These are phyloP conservation scores for Odontocolon sp. DNA, from an alignment of 2,888 invertebrate species.

Conservation along the genomic window DNA sequence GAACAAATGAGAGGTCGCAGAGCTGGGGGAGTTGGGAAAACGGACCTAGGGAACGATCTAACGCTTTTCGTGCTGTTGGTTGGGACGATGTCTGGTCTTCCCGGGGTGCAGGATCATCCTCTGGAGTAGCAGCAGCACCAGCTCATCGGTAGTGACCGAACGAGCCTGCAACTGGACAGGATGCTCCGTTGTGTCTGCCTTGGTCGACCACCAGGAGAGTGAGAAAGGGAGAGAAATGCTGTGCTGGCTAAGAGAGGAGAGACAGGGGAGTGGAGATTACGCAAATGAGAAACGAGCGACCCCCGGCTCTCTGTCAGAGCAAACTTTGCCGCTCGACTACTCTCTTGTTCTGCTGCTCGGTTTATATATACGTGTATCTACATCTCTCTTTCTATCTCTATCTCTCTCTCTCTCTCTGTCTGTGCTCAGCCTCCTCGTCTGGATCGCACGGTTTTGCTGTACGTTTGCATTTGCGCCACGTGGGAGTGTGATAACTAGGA, in stretches of 20 bases:
- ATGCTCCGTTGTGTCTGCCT: conserved; percentile 44
- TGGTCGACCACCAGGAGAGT: conserved; percentile 44
- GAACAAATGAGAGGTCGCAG: conserved; percentile 74
- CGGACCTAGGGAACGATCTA: conserved; percentile 36
- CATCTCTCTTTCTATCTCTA: too few species aligned
- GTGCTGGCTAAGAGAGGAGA: conserved; percentile 21
- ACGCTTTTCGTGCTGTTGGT: conserved; percentile 45
- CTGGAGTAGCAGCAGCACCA: conserved; percentile 12
- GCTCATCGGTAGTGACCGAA: conserved; percentile 36
- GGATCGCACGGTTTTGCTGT: conserved; percentile 1
- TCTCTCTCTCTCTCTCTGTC: too few species aligned
- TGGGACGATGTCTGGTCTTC: conserved; percentile 19
- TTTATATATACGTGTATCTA: neutral
- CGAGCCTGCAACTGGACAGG: conserved; percentile 37
- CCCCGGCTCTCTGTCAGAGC: conserved; percentile 64
- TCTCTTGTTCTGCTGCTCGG: neutral
- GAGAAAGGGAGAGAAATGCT: conserved; percentile 47
- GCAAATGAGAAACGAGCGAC: conserved; percentile 79
- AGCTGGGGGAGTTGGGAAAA: conserved; percentile 32
- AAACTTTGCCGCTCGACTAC: conserved; percentile 70
- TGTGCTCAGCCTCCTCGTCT: too few species aligned
- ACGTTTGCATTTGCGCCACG: conserved; percentile 3
- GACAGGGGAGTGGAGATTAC: conserved; percentile 75
- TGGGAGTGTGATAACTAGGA: conserved; percentile 1
- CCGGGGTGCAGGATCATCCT: conserved; percentile 26